A percentile compares a stretch with the other conserved stretches of the same genome.
These are phyloP conservation scores for Coptotermes formosanus DNA, from an alignment of 1,140 invertebrate genomes.

Conservation along the genomic window DNA sequence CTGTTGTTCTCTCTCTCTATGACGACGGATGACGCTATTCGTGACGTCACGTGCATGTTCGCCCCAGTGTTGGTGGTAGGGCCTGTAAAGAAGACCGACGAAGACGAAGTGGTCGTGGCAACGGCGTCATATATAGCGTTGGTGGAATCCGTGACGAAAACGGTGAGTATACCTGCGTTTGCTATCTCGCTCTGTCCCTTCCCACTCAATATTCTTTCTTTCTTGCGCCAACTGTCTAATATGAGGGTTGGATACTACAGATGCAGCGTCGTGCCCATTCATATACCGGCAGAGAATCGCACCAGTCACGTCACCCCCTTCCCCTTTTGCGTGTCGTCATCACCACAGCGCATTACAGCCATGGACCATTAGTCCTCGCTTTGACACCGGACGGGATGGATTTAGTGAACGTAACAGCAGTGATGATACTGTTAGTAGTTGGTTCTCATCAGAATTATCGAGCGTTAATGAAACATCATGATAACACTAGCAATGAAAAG, in stretches of 20 bases:
- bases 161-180: neutral
- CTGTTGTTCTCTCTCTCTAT: neutral
- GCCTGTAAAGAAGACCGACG: neutral
- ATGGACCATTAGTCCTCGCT: neutral
- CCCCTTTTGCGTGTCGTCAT: neutral
- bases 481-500: constrained; percentile 46
- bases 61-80: neutral
- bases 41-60: constrained; percentile 14
- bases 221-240: no score
- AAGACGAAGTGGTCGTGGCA: neutral
- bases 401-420: neutral
- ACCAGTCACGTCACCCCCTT: neutral
- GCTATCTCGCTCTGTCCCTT: neutral
- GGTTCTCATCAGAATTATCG: neutral
- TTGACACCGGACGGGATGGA: neutral
- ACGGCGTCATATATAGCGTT: neutral
- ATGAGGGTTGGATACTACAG: neutral
- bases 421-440: neutral
- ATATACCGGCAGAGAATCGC: neutral
- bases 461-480: constrained; percentile 40
- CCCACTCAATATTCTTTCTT: neutral
- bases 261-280: neutral
- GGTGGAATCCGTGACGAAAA: neutral
- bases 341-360: neutral
- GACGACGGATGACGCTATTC: neutral